These are phyloP conservation scores for Pelochelys cantorii DNA, from an alignment of 2,797 vertebrate species.

Conservation along the genomic window DNA sequence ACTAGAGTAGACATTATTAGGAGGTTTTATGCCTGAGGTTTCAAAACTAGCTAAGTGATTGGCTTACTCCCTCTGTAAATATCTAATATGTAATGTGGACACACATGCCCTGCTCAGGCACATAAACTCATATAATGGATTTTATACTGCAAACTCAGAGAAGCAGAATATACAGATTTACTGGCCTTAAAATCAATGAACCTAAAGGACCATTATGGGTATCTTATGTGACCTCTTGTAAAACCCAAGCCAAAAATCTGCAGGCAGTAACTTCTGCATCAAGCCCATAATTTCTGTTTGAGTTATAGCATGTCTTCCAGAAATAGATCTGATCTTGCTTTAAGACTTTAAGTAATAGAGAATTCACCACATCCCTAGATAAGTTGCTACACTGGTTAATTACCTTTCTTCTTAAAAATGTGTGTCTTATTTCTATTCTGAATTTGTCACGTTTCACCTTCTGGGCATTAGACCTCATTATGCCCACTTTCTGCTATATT, in stretches of 20 bases:
- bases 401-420: neutral
- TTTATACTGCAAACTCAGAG: neutral
- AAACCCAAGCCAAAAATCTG: rapidly evolving
- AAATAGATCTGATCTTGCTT: neutral
- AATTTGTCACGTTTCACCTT: neutral
- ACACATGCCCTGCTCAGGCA: rapidly evolving
- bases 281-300: too few species aligned
- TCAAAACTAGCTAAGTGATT: neutral
- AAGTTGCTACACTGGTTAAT: rapidly evolving
- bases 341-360: neutral
- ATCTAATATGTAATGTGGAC: rapidly evolving
- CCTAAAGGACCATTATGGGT: neutral
- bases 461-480: neutral
- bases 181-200: too few species aligned
- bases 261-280: neutral
- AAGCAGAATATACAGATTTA: neutral
- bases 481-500: rapidly evolving
- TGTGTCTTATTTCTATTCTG: rapidly evolving
- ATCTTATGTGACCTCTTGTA: neutral
- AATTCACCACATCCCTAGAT: neutral
- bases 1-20: rapidly evolving
- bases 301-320: neutral
- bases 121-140: neutral
- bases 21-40: rapidly evolving
- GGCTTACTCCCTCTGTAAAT: neutral